Base-by-base conservation (phyloP, 64 coral and sea anemone genomes). In the Montipora capricornis region DNA sequence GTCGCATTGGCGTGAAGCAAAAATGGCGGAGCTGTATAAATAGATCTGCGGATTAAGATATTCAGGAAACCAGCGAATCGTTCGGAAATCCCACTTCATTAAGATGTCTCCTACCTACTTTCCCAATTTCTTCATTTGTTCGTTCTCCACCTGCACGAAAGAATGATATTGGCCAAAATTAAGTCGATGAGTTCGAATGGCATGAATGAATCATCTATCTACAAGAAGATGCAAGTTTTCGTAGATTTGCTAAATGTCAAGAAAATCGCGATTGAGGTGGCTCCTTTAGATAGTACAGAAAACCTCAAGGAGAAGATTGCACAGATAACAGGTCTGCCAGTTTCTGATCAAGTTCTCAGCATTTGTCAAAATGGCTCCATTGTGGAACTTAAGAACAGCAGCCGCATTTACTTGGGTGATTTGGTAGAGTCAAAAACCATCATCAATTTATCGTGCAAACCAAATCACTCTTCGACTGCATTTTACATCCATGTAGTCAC, bases 401-500 rank as follows among this genome's bases (percentile, higher is more conserved):
- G 66, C 47, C 44, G 17, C 62, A 69, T 84, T 49, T 49, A 71
- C 47, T 20, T 86, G 45, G 82, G 82, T 7, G 4, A 86, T 57
- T 73, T 86, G 66, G 47, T 86, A 0, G 24, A 86, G 46, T 17
- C 62, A 13, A 71, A 73, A 17, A 47, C 45, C 3, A 4, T 86
- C 16, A 73, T 86, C 19, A 22, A 70, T 50, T 69, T 86, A 17
- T 19, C 82, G 1, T 73, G 47, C 66, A 86, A 86, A 20, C 44
- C 22, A 47, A 11, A 50, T 11, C 6, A 19, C 9, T 86, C 82
- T 1, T 9, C 19, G 16, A n/a, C 37, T 84, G 48, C 7, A 8
- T 86, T 69, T 86, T 86, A 71, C 47, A 67, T 86, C 17, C 48
- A 86, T 50, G 66, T 68, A 22, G 82, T 86, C 8, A 71, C 82